phyloP scores from a whole-genome alignment of 2,113 vertebrate species.

The Formicarius rufipectus region DNA sequence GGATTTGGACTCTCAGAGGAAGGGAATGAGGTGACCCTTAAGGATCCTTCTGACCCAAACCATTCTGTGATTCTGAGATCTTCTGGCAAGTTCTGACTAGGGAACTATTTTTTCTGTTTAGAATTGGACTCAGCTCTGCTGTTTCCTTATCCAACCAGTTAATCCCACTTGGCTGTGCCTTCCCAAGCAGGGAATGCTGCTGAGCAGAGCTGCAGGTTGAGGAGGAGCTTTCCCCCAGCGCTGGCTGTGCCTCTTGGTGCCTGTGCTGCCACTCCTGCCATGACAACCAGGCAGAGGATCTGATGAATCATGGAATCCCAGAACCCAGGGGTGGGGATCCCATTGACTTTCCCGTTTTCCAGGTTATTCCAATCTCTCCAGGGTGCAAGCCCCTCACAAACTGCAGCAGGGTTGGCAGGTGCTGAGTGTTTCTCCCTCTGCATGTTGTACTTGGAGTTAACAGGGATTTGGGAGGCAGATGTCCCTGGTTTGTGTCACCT shows the following conservation, averaged over 20 bases:
- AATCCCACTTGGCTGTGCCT: background rate
- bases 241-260: background rate
- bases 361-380: accelerated
- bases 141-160: background rate
- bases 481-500: background rate
- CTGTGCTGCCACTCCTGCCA: background rate
- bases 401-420: background rate
- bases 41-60: background rate
- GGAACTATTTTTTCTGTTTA: background rate
- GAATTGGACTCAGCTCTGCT: too few relatives aligned
- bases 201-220: background rate
- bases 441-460: background rate
- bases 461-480: background rate
- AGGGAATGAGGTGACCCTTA: background rate
- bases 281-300: background rate
- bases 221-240: background rate
- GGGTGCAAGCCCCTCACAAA: background rate
- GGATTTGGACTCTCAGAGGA: background rate
- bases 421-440: background rate
- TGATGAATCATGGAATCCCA: background rate
- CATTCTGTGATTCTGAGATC: background rate
- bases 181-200: background rate
- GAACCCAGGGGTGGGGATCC: background rate
- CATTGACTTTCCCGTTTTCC: background rate
- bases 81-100: too few relatives aligned